A percentile compares a stretch with the other conserved stretches of the same genome.
Conservation (phyloP, 2,113 vertebrate genomes). For the Hippoglossus stenolepis region DNA sequence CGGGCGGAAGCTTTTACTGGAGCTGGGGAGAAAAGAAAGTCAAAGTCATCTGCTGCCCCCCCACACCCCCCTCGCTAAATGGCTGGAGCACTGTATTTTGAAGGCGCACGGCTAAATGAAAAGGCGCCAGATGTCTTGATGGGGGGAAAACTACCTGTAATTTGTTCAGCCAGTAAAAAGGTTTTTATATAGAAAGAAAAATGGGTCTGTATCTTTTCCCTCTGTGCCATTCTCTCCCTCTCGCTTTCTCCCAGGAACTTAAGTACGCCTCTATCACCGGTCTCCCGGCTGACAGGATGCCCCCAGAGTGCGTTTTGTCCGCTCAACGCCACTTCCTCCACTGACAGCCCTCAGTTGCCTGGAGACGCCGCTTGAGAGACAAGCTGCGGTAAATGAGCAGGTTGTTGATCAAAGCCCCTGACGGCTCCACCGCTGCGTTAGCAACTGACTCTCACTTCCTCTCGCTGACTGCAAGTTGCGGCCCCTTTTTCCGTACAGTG, state of each 20-base stretch:
- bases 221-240: neutral
- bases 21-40: constrained; percentile 12
- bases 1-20: constrained; percentile 60
- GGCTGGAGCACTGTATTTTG: constrained; percentile 35
- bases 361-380: constrained; percentile 78
- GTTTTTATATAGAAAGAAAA: constrained; percentile 73
- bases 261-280: constrained; percentile 54
- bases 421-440: constrained; percentile 53
- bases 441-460: constrained; percentile 49
- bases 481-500: constrained; percentile 6
- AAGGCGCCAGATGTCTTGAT: constrained; percentile 54
- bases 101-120: constrained; percentile 47
- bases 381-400: constrained; percentile 71
- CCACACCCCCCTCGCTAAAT: constrained; percentile 20
- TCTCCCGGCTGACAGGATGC: constrained; percentile 73
- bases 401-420: constrained; percentile 75
- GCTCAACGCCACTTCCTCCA: constrained; percentile 62
- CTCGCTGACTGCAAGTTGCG: constrained; percentile 38
- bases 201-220: constrained; percentile 3
- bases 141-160: constrained; percentile 71
- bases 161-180: constrained; percentile 77
- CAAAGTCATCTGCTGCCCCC: constrained; percentile 24
- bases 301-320: constrained; percentile 72
- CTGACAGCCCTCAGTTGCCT: constrained; percentile 78
- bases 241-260: constrained; percentile 32